Evolutionary conservation across 2,113 vertebrate genomes (phyloP).

Genomic region (Ramphastos sulfuratus): DNA sequence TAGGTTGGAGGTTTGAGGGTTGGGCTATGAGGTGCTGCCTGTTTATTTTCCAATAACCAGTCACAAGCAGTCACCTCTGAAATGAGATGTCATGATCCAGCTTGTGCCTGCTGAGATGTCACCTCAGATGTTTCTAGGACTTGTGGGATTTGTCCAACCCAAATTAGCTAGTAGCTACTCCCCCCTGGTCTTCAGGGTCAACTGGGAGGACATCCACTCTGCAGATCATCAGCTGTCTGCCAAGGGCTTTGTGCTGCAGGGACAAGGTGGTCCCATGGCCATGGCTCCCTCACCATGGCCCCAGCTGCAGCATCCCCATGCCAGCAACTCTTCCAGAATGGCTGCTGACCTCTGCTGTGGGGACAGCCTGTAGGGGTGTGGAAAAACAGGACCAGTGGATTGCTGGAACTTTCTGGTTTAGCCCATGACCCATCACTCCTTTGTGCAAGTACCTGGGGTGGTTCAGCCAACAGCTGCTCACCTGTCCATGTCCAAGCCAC

Average conservation of each 20-base stretch:
- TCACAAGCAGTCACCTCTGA: neutral
- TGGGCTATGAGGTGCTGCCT: neutral
- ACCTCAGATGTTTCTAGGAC: neutral
- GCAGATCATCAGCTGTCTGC: neutral
- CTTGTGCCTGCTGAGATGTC: accelerated
- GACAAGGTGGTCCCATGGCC: accelerated
- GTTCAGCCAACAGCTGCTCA: neutral
- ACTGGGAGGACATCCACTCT: neutral
- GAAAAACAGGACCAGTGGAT: neutral
- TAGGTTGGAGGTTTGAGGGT: accelerated
- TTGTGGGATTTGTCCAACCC: neutral
- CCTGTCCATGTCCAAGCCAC: neutral
- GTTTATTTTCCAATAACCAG: neutral
- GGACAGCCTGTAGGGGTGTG: neutral
- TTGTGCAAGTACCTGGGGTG: neutral
- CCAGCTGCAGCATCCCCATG: accelerated
- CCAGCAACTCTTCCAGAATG: neutral
- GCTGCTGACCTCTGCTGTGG: neutral
- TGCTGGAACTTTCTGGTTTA: neutral
- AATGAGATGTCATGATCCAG: neutral
- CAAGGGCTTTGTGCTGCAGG: accelerated
- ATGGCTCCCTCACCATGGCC: neutral
- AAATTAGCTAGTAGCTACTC: neutral
- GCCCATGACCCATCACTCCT: neutral
- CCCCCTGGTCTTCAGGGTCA: neutral